Base-by-base conservation (phyloP, 2,797 vertebrate genomes). In the Amblyopsis hoosieri region DNA sequence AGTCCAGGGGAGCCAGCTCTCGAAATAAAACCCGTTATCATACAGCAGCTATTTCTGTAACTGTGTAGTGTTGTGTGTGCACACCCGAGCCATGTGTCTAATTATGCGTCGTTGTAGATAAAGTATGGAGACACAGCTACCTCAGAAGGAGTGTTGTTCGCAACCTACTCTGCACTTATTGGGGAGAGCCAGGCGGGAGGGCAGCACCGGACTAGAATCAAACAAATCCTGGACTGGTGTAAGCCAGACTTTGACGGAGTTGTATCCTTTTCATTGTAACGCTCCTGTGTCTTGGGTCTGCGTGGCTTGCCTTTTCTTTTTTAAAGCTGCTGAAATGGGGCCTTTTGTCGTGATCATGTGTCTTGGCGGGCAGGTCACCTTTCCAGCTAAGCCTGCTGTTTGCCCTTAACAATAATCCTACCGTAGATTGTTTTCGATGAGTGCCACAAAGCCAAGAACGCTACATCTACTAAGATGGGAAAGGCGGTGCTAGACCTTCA, bases 381-480 rank as follows among this genome's bases (percentile, higher is more conserved):
- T 17, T 45, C 55, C 10, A 9, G 37, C 37, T 42, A 42, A 9
- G 37, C 4, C 9, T 42, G 2, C 47, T 74, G 60, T 86, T 85
- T 73, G 62, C 54, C 90, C 92, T 93, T 94, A 78, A 93, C 90
- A 61, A 19, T 47, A 6, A 14, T 6, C 11, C 49, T 14, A 17
- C 19, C 48, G 0, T 73, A 99, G 98, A 98, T 99, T 42, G 93
- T 99, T 81, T 99, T 99, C 73, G 98, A 99, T 2, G 98, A 99
- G 93, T 99, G 98, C 91, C 98, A 99, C 93, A 99, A 99, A 93
- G 98, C 98, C 86, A 99, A 99, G 92, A 99, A 99, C 0, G 97
- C 98, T 77, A 96, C 94, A 46, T 98, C 96, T 55, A 99, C 97
- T 64, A 99, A 99, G 88, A 99, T 99, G 95, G 98, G 97, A 84